Base-by-base conservation (phyloP, 2,888 invertebrate species). In the Agriopis aurantiaria region DNA sequence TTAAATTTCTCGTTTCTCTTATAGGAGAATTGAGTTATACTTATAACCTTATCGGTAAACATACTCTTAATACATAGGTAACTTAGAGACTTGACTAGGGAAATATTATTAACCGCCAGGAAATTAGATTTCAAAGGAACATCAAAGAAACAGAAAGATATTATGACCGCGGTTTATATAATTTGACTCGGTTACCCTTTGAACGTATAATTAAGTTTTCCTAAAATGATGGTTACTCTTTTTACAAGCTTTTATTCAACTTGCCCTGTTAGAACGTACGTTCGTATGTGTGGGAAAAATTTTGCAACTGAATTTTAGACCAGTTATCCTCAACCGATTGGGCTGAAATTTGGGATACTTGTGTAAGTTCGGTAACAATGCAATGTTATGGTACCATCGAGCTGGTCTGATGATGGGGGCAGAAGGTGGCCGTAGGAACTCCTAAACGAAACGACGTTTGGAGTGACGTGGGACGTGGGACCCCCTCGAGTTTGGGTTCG, bases 101-200 rank as follows among this genome's bases (percentile, higher is more conserved):
- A 74, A 78, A 76, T 75, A 69, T 75, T 74, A 64, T 79, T 74
- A 77, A 77, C 65, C 69, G 67, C 53, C 69, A 53, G 74, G 68
- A 76, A 78, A 79, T 78, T 73, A 75, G 71, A 76, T 79, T 78
- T 72, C 58, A 69, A 71, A 63, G 68, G 60, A 72, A 76, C 78
- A 75, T 78, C 77, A 76, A 74, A 76, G 74, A 71, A 75, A 75
- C 59, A 65, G 67, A 65, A 62, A 65, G 68, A 69, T 74, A 71
- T 75, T 75, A 70, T 68, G 71, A 69, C 59, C 56, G 59, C 69
- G 63, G 58, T 63, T 66, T 63, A 68, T 45, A 60, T 65, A 74
- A 75, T 74, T 71, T 64, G 60, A 68, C 71, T 56, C 60, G 57
- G 56, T 60, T 65, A 72, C 65, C 74, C 68, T 73, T 76, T 75